Evolutionary conservation across 2,797 vertebrate species (phyloP).

Genomic region (Pogoniulus pusillus): DNA sequence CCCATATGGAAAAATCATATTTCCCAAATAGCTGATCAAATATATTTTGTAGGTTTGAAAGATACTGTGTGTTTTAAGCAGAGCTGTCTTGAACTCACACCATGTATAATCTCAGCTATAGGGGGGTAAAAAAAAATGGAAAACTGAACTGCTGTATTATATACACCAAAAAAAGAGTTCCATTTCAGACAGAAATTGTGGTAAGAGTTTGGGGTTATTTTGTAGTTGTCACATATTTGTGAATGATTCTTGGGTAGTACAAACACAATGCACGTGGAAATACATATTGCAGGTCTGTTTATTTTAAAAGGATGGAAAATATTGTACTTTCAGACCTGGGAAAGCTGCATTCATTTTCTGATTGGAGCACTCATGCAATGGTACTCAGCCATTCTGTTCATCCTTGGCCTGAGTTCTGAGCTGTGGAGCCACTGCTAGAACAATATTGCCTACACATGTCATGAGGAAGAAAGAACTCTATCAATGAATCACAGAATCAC

Average conservation of each 20-base stretch:
- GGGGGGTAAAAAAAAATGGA: not conserved
- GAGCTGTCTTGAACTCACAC: slow-evolving; percentile 22
- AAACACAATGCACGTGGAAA: slow-evolving; percentile 22
- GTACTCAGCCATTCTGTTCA: not conserved
- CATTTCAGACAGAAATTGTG: slow-evolving; percentile 9
- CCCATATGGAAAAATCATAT: slow-evolving; percentile 66
- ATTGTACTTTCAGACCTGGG: not conserved
- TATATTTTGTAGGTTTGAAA: slow-evolving; percentile 59
- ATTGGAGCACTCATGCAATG: not conserved
- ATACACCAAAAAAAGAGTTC: not conserved
- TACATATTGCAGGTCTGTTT: not conserved
- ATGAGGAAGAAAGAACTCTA: not conserved
- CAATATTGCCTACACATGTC: accelerated
- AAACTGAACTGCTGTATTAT: not conserved
- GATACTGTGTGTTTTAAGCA: slow-evolving; percentile 33
- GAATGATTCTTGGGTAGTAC: not conserved
- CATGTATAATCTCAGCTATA: slow-evolving; percentile 27
- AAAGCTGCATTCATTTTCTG: not conserved
- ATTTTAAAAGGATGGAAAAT: not conserved
- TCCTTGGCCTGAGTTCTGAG: not conserved
- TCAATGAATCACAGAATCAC: not conserved
- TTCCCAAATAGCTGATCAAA: slow-evolving; percentile 52
- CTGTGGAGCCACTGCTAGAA: not conserved
- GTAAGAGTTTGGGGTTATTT: slow-evolving; percentile 2
- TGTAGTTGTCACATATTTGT: not conserved